Base-by-base conservation (phyloP, 1,140 invertebrate genomes). In the Tetranychus urticae region DNA sequence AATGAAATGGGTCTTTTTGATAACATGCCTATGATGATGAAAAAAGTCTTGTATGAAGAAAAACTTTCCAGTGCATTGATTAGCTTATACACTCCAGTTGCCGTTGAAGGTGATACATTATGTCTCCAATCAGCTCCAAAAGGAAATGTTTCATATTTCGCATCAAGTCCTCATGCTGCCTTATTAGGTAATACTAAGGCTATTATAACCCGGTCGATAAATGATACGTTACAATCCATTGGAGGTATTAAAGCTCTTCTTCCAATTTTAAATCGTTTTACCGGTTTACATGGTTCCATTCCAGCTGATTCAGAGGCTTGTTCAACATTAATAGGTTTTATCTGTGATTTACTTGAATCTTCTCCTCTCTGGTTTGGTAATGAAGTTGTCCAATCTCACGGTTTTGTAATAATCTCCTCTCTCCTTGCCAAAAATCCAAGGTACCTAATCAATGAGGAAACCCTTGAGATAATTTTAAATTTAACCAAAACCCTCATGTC, bases 41-140 rank as follows among this genome's bases (percentile, higher is more conserved):
- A 58, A 45, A 45, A 96, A 88, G 88, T 97, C 63, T 77, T 99
- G 66, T 99, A 97, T 76, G 94, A 98, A 76, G 92, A 92, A 62
- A 94, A 93, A 75, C 76, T 99, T 68, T 93, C 91, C 63, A 86
- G 82, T 68, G 85, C 87, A 66, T 89, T 99, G 70, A 88, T 98
- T 67, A 97, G 98, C 75, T 94, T 97, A 85, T 99, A 98, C 78
- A 98, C 97, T 75, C 94, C 96, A 57, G 93, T 98, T 68, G 93
- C 94, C 58, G 78, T 78, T 70, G 59, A 98, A 75, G 89, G 89
- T 69, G 93, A 98, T 74, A 62, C 61, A 13, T 79, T 98, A 54
- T 97, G 93, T 78, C 79, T 98, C 62, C 92, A 97, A 75, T 93
- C 90, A 61, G 88, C 88, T 61, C 89, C 92, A 59, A 97, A 96